Evolutionary conservation across 2,797 vertebrate species (phyloP), one percentile per base, ranked within the genome.

Genomic region (Botia almorhae): DNA sequence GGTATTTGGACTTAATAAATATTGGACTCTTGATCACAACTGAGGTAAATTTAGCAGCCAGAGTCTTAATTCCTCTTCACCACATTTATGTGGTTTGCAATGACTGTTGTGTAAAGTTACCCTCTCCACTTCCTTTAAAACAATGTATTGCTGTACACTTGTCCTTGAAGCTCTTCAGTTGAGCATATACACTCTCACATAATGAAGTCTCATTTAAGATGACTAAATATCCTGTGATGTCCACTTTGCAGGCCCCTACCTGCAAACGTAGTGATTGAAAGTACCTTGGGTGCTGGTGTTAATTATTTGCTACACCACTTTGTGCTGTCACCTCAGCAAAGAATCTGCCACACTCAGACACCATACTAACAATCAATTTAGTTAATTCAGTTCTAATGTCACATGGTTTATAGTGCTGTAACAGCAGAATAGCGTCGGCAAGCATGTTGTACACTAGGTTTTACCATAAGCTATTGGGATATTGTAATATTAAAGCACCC

Each of bases 361-460:
- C 33, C 48, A 71, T 3, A 53, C 56, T 29, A 72, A 43, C 64
- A 65, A 73, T 78, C 39, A 58, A 68, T 82, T 11, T 39, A 51
- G 51, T 11, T 21, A 33, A 33, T 33, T 33, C 33, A 33, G 33
- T 33, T 69, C 16, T 29, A 76, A 76, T 71, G 48, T 55, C 46
- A 81, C 2, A 51, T 7, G 10, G 16, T 46, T 61, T 61, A 29
- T 7, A 68, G 14, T 5, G 7, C 60, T 29, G 58, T n/a, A 55
- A 53, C 63, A 26, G 7, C 21, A 36, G 7, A n/a, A 39, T n/a
- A 46, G 39, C 12, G 12, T 14, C 7, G 13, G 8, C 43, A 46
- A 46, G 10, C 8, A 36, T 17, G 13, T 17, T 23, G 33, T 48
- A 48, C 14, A 14, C 17, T 33, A 63, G 19, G 68, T 13, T 39